Base-by-base conservation (phyloP, 2,113 vertebrate genomes). In the Tragelaphus imberbis region DNA sequence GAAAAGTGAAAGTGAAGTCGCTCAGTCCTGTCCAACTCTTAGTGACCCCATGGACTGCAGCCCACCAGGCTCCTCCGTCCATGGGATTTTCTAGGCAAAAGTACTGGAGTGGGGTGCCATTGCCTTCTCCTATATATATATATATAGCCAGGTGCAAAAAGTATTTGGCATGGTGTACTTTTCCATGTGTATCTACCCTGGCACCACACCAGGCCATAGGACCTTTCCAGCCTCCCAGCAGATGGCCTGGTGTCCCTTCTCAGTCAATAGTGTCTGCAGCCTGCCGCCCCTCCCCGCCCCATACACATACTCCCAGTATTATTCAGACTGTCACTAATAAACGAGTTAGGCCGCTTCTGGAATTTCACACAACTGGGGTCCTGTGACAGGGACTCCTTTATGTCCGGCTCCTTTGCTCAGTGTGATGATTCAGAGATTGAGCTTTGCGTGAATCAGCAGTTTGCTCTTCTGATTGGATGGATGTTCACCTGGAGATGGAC, bases 231-330 rank as follows among this genome's bases (percentile, higher is more conserved):
- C 10, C 19, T 65, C 80, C 49, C 36, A 23, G 25, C 5, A 7
- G 12, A 11, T 9, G 36, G 47, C 33, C 33, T 63, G 6, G 25
- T 53, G 44, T 36, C 33, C 33, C 16, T 28, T 30, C 33, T 36
- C 58, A 1, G 90, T 82, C 30, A 82, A 1, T 28, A 53, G 9
- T 49, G 21, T 27, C 49, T 19, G 5, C 71, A 77, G 40, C 23
- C 58, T 11, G 4, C 30, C 9, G 1, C 15, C 15, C 58, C 49
- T 4, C 30, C 9, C 15, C 15, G 2, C 27, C 6, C 14, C 14
- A 36, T 21, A 12, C 19, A 75, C 68, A 71, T n/a, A 23, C 68
- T 40, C 21, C 30, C 28, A 91, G 47, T 9, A 49, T 17, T 13
- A 44, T n/a, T n/a, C 21, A n/a, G 81, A 58, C 6, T 53, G 53